These are phyloP conservation scores for Eleutherodactylus coqui DNA, from an alignment of 2,797 vertebrate species.

Conservation along the genomic window DNA sequence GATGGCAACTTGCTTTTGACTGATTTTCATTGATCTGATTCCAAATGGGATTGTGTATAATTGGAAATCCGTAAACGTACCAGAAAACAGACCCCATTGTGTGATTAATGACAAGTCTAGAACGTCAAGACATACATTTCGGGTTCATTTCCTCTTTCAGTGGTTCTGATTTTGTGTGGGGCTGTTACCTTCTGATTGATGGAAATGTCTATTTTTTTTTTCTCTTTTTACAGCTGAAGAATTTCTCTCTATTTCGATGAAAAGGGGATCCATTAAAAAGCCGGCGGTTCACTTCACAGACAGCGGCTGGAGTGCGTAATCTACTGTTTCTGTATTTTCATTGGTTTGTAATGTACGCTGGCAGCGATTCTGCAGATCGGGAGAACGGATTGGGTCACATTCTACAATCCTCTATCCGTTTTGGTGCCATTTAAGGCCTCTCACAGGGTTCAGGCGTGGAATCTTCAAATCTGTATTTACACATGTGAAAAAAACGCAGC, in stretches of 20 bases:
- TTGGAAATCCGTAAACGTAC: too few species aligned
- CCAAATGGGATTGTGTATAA: too few species aligned
- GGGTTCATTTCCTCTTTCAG: too few species aligned
- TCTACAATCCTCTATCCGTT: background rate
- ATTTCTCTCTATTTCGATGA: conserved; percentile 86
- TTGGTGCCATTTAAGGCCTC: background rate
- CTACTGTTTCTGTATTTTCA: background rate
- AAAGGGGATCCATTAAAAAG: conserved; percentile 78
- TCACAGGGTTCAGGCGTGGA: too few species aligned
- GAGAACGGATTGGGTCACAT: background rate
- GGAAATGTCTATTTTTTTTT: background rate
- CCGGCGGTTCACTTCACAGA: conserved; percentile 86
- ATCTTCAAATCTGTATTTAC: too few species aligned
- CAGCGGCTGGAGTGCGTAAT: conserved; percentile 84
- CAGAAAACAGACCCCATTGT: too few species aligned
- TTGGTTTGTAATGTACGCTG: background rate
- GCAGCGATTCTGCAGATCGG: background rate
- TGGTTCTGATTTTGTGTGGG: background rate
- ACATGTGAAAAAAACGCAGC: too few species aligned
- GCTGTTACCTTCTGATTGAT: background rate
- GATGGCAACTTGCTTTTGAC: too few species aligned
- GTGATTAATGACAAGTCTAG: too few species aligned
- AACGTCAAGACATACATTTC: too few species aligned
- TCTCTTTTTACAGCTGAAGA: conserved; percentile 79
- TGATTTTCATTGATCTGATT: too few species aligned